Evolutionary conservation across 2,113 vertebrate genomes (phyloP).

Genomic region (Laticauda laticaudata): DNA sequence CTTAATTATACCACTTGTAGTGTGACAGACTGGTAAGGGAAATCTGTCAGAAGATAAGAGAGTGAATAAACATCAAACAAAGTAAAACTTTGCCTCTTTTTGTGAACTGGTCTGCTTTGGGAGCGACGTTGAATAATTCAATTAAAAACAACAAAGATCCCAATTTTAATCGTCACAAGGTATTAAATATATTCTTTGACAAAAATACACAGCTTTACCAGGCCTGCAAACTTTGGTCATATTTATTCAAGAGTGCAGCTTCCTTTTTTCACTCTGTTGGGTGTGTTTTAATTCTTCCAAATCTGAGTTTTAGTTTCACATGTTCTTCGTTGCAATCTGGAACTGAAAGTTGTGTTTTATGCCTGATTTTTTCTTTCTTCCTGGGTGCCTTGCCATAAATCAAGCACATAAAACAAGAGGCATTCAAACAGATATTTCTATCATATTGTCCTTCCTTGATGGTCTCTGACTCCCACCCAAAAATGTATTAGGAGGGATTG

Average conservation of each 20-base stretch:
- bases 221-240: neutral
- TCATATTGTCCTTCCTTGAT: neutral
- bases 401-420: neutral
- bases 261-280: neutral
- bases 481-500: neutral
- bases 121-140: neutral
- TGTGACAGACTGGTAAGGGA: neutral
- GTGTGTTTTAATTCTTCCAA: neutral
- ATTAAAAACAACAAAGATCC: neutral
- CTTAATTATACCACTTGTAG: slow-evolving; percentile 15
- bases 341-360: neutral
- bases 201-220: neutral
- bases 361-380: neutral
- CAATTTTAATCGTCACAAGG: neutral
- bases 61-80: neutral
- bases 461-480: neutral
- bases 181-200: neutral
- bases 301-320: neutral
- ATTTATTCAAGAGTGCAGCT: neutral
- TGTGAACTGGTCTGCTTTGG: neutral
- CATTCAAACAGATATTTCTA: neutral
- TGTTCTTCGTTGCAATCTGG: neutral
- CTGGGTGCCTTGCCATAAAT: neutral
- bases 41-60: neutral
- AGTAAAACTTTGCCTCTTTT: neutral